Conservation (phyloP, 2,797 vertebrate genomes). For the Tauraco hartlaubi region DNA sequence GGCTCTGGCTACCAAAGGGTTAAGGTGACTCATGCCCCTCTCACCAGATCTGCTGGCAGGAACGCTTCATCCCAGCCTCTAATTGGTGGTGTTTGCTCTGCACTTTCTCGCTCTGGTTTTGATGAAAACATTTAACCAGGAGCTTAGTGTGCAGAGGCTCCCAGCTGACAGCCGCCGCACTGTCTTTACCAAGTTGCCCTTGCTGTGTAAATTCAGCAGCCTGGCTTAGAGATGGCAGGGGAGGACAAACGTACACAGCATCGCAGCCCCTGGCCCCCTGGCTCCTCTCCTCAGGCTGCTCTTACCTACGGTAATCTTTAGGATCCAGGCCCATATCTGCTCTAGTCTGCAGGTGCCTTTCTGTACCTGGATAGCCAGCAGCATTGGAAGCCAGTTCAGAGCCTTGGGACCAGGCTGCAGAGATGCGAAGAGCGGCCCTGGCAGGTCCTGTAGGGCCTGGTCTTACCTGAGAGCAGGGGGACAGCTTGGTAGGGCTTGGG, state of each 20-base stretch:
- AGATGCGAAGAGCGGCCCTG: neutral
- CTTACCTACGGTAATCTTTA: neutral
- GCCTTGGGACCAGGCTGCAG: neutral
- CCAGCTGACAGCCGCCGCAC: conserved; percentile 37
- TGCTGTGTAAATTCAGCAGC: conserved; percentile 40
- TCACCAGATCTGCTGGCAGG: conserved; percentile 59
- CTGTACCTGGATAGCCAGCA: neutral
- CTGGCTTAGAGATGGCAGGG: neutral
- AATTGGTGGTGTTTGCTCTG: conserved; percentile 72
- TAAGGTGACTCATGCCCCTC: conserved; percentile 70
- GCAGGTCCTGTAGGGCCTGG: neutral
- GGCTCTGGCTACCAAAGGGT: conserved; percentile 32
- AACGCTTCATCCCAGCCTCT: conserved; percentile 54
- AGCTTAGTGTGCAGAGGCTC: conserved; percentile 57
- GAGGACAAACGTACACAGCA: neutral
- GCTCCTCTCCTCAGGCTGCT: neutral
- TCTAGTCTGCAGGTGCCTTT: neutral
- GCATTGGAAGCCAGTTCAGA: neutral
- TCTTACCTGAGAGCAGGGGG: neutral
- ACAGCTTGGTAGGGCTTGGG: neutral
- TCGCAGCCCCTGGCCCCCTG: neutral
- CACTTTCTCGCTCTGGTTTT: conserved; percentile 72
- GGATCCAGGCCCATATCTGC: neutral
- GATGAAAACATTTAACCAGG: conserved; percentile 72
- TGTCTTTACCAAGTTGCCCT: conserved; percentile 18